phyloP scores from a whole-genome alignment of 2,797 vertebrate species.

The Eptatretus atami region DNA sequence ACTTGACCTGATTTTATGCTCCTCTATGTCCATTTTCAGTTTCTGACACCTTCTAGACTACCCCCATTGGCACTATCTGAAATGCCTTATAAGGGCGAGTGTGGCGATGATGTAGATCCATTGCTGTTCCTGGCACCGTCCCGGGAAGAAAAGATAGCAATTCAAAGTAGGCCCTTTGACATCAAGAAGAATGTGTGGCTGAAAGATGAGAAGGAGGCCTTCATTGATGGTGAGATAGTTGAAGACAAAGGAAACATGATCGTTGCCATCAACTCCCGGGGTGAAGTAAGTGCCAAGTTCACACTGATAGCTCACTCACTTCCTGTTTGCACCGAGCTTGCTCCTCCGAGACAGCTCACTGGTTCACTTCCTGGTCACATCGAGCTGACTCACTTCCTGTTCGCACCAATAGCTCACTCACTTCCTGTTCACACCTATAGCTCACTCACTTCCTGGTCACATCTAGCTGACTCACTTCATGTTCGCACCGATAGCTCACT shows the following conservation, averaged over 20 bases:
- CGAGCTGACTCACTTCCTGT: too few relatives aligned
- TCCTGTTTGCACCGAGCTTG: too few relatives aligned
- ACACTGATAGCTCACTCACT: too few relatives aligned
- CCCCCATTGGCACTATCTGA: not conserved
- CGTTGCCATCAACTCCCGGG: not conserved
- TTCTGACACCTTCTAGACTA: not conserved
- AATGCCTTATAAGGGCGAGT: constrained; percentile 16
- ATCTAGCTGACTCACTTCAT: too few relatives aligned
- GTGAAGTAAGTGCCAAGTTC: too few relatives aligned
- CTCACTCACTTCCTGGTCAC: too few relatives aligned
- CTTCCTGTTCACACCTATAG: too few relatives aligned
- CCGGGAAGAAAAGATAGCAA: constrained; percentile 17
- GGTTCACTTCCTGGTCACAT: too few relatives aligned
- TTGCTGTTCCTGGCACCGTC: constrained; percentile 16
- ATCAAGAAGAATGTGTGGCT: constrained; percentile 23
- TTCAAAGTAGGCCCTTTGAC: constrained; percentile 16
- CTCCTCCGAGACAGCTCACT: too few relatives aligned
- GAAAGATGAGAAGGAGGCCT: constrained; percentile 18
- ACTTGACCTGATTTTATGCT: not conserved
- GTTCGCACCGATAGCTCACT: too few relatives aligned
- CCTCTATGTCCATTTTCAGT: not conserved
- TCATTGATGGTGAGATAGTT: constrained; percentile 17
- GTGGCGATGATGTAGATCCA: constrained; percentile 17
- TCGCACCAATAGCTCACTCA: too few relatives aligned
- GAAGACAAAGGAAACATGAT: constrained; percentile 16